phyloP scores from a whole-genome alignment of 2,113 vertebrate species.

The Poecilia latipinna region DNA sequence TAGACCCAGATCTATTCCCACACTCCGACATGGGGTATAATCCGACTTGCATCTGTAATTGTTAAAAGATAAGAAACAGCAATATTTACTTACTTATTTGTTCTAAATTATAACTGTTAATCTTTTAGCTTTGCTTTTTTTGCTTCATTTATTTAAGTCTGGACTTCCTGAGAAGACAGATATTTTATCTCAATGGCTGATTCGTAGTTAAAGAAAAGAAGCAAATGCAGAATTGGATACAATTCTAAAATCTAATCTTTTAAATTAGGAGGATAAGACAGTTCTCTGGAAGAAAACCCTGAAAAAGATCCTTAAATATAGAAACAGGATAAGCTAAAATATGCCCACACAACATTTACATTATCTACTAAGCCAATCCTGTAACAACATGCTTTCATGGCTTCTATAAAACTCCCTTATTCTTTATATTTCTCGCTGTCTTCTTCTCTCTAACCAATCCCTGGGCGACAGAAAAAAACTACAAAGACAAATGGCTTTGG shows the following conservation, averaged over 20 bases:
- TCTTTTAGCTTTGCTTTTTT: too few relatives aligned
- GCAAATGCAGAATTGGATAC: background rate
- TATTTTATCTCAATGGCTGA: too few relatives aligned
- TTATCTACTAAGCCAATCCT: conserved; percentile 31
- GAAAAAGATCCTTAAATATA: conserved; percentile 1
- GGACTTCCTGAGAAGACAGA: too few relatives aligned
- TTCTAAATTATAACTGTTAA: too few relatives aligned
- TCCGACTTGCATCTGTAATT: too few relatives aligned
- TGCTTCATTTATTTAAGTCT: too few relatives aligned
- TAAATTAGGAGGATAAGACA: conserved; percentile 8
- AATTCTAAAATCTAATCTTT: conserved; percentile 2
- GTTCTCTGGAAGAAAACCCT: background rate
- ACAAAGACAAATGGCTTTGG: conserved; percentile 70
- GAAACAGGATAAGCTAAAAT: conserved; percentile 4
- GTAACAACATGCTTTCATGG: conserved; percentile 21
- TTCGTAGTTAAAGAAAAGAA: too few relatives aligned
- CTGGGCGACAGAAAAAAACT: conserved; percentile 58
- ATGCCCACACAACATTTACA: conserved; percentile 28
- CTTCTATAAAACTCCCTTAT: conserved; percentile 31
- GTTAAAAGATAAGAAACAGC: too few relatives aligned
- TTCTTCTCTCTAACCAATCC: conserved; percentile 52
- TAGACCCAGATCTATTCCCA: too few relatives aligned
- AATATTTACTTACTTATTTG: too few relatives aligned
- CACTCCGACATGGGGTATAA: too few relatives aligned
- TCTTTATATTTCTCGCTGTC: conserved; percentile 40